These are phyloP conservation scores for Periplaneta americana DNA, from an alignment of 1,140 invertebrate genomes.

Conservation along the genomic window DNA sequence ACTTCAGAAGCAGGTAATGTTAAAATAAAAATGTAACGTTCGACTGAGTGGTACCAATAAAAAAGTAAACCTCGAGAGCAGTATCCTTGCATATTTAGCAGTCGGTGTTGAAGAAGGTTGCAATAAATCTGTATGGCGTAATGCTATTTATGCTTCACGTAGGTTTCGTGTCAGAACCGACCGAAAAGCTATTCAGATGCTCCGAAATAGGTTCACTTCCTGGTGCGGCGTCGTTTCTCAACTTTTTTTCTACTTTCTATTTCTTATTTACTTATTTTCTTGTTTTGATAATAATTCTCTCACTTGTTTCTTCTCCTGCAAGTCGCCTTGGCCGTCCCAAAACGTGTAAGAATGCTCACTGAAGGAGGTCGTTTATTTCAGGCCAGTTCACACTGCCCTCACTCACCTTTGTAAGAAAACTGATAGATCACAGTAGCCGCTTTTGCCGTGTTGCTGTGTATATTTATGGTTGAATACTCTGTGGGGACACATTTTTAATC, in stretches of 20 bases:
- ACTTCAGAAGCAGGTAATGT: too few relatives aligned
- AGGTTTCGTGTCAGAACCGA: neutral
- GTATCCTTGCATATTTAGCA: neutral
- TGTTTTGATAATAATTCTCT: neutral
- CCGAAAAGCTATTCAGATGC: neutral
- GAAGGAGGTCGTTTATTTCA: neutral
- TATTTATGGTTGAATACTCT: too few relatives aligned
- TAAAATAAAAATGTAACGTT: too few relatives aligned
- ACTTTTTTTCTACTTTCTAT: neutral
- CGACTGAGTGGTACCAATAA: too few relatives aligned
- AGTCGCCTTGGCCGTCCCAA: neutral
- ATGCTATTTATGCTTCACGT: neutral
- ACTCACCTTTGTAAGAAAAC: too few relatives aligned
- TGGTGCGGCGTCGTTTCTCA: neutral
- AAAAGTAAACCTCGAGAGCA: too few relatives aligned
- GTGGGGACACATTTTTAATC: too few relatives aligned
- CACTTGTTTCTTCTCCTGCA: neutral
- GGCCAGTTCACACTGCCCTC: too few relatives aligned
- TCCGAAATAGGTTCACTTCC: neutral
- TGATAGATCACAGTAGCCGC: too few relatives aligned
- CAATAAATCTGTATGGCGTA: neutral
- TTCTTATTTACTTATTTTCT: neutral
- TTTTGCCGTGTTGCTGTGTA: too few relatives aligned
- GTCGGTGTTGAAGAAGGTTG: neutral
- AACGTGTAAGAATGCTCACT: neutral